Evolutionary conservation across 2,888 invertebrate genomes (phyloP).

Genomic region (Lomographa bimaculata): DNA sequence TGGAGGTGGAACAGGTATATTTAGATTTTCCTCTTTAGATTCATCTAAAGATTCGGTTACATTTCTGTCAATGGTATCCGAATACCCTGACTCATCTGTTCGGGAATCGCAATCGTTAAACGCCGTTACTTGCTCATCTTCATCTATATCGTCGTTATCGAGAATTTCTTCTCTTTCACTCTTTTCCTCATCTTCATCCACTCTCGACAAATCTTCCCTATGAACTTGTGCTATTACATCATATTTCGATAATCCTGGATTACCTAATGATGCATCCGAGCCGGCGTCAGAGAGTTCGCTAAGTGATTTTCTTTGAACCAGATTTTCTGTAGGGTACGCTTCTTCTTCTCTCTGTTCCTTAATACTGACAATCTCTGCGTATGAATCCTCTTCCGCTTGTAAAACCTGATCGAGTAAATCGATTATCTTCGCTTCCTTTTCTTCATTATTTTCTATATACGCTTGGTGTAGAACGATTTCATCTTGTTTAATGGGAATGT

Average conservation of each 20-base stretch:
- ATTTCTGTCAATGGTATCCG: constrained; percentile 68
- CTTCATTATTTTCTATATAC: constrained; percentile 63
- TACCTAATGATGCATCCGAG: constrained; percentile 71
- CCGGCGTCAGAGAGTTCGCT: constrained; percentile 73
- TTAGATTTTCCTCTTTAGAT: constrained; percentile 48
- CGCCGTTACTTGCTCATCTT: constrained; percentile 59
- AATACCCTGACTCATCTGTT: constrained; percentile 77
- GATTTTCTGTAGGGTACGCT: constrained; percentile 36
- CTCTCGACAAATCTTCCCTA: constrained; percentile 77
- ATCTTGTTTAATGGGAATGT: constrained; percentile 43
- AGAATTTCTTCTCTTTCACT: constrained; percentile 37
- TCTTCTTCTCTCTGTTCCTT: constrained; percentile 55
- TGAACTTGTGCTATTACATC: constrained; percentile 84
- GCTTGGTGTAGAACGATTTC: constrained; percentile 59
- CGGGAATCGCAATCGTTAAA: constrained; percentile 72
- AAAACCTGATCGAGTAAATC: constrained; percentile 75
- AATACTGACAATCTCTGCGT: constrained; percentile 59
- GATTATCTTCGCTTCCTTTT: constrained; percentile 77
- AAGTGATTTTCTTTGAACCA: constrained; percentile 62
- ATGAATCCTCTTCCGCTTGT: constrained; percentile 76
- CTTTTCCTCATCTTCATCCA: constrained; percentile 68
- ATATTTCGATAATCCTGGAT: constrained; percentile 76
- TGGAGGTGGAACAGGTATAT: constrained; percentile 71
- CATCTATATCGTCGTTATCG: constrained; percentile 36
- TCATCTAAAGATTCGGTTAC: constrained; percentile 50